Evolutionary conservation across 2,888 invertebrate genomes (phyloP).

Genomic region (Polyommatus iphigenia): DNA sequence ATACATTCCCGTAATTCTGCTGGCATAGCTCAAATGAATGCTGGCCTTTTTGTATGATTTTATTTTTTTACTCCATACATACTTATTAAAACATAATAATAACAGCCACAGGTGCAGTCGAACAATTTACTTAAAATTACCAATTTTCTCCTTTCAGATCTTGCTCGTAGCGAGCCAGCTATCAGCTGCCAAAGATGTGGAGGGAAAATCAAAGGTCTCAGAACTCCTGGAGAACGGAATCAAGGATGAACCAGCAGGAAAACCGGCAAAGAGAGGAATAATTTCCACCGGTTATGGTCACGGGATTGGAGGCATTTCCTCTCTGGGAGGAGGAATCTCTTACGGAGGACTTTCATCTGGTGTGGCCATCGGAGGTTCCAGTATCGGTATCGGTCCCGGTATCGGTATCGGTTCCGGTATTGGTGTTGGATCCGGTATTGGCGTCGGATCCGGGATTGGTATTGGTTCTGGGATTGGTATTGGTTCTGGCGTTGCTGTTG

Average conservation of each 20-base stretch:
- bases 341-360: conserved; percentile 37
- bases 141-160: conserved; percentile 53
- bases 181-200: conserved; percentile 60
- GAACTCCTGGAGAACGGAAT: conserved; percentile 64
- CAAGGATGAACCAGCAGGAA: conserved; percentile 59
- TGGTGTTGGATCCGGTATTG: conserved; percentile 34
- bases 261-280: conserved; percentile 65
- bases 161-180: conserved; percentile 64
- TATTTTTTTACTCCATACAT: not conserved
- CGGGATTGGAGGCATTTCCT: conserved; percentile 29
- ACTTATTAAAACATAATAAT: too few species aligned
- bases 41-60: not conserved
- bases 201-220: conserved; percentile 58
- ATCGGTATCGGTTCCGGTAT: conserved; percentile 42
- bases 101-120: too few species aligned
- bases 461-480: conserved; percentile 36
- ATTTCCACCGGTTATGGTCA: conserved; percentile 46
- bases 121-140: not conserved
- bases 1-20: conserved; percentile 6
- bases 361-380: conserved; percentile 31
- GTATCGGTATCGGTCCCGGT: conserved; percentile 36
- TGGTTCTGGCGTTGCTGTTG: conserved; percentile 39
- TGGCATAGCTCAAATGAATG: not conserved
- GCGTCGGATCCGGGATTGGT: conserved; percentile 35
- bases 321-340: conserved; percentile 35